Percentiles rank a stretch among this genome's conserved stretches.
These are phyloP conservation scores for Eledona agricola DNA, from an alignment of 2,888 invertebrate species.

Conservation along the genomic window DNA sequence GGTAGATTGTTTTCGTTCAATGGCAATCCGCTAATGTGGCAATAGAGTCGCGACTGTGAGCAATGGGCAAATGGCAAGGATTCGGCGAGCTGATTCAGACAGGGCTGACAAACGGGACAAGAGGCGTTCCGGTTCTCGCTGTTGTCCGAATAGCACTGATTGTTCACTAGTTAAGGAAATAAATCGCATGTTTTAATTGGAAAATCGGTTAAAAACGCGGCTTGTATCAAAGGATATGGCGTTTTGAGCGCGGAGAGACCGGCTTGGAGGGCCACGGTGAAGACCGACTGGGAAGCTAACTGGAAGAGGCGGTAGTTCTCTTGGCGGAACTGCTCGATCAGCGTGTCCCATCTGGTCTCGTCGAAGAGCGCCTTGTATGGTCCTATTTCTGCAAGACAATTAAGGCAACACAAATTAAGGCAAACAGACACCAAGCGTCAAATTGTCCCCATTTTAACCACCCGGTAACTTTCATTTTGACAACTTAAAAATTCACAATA, in stretches of 20 bases:
- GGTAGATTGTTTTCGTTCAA: slow-evolving; percentile 98
- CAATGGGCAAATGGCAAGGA: slow-evolving; percentile 94
- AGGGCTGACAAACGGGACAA: slow-evolving; percentile 92
- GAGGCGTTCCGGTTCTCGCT: slow-evolving; percentile 77
- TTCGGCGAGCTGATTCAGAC: slow-evolving; percentile 85
- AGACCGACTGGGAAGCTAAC: slow-evolving; percentile 88
- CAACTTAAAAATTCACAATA: too few species aligned
- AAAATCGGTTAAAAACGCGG: slow-evolving; percentile 6
- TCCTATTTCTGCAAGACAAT: slow-evolving; percentile 65
- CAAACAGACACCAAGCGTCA: too few species aligned
- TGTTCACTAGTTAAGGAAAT: slow-evolving; percentile 58
- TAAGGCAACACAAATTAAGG: too few species aligned
- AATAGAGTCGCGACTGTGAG: slow-evolving; percentile 94
- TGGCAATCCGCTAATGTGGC: slow-evolving; percentile 87
- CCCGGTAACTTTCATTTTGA: too few species aligned
- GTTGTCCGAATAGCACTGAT: slow-evolving; percentile 76
- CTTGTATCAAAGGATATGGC: slow-evolving; percentile 72
- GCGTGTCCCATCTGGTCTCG: slow-evolving; percentile 78
- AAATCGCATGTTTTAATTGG: not conserved
- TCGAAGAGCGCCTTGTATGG: slow-evolving; percentile 76
- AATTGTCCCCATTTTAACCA: too few species aligned
- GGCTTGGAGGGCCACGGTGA: slow-evolving; percentile 91
- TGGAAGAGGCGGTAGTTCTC: slow-evolving; percentile 96
- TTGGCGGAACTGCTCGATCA: slow-evolving; percentile 89
- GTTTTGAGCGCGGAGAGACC: slow-evolving; percentile 96